Evolutionary conservation across 2,888 invertebrate genomes (phyloP).

Genomic region (Ornithoptera priamus): DNA sequence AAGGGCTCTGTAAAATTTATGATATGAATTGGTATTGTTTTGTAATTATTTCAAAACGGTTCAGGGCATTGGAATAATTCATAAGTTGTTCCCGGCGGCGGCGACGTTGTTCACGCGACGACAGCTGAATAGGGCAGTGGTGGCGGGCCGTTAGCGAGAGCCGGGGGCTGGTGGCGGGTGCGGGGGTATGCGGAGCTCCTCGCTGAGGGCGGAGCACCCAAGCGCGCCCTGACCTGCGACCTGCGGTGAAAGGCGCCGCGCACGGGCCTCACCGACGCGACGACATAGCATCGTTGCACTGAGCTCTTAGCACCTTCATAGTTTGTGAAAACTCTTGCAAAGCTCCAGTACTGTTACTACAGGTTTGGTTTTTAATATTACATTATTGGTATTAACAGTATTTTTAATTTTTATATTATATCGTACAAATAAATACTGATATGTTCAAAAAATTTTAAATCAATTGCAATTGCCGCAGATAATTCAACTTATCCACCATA

Average conservation of each 20-base stretch:
- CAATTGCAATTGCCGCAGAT: no score
- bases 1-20: slow-evolving; percentile 67
- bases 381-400: background rate
- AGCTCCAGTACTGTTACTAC: slow-evolving; percentile 2
- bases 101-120: slow-evolving; percentile 63
- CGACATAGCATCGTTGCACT: slow-evolving; percentile 66
- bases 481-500: no score
- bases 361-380: background rate
- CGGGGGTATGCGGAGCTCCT: slow-evolving; percentile 40
- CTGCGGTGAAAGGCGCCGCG: slow-evolving; percentile 77
- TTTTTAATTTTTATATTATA: background rate
- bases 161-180: slow-evolving; percentile 42
- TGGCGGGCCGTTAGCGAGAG: slow-evolving; percentile 61
- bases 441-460: background rate
- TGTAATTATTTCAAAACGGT: slow-evolving; percentile 73
- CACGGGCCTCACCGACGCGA: slow-evolving; percentile 41
- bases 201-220: slow-evolving; percentile 76
- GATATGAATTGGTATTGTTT: slow-evolving; percentile 72
- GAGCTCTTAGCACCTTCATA: slow-evolving; percentile 41
- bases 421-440: background rate
- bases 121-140: slow-evolving; percentile 77
- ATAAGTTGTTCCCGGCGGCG: slow-evolving; percentile 72
- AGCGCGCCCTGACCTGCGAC: slow-evolving; percentile 80
- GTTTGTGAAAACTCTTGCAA: slow-evolving; percentile 9
- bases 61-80: slow-evolving; percentile 72